Evolutionary conservation across 92 coral and sea anemone species (phyloP), one percentile per base, ranked within the genome.

Genomic region (Zoanthus gigantus): DNA sequence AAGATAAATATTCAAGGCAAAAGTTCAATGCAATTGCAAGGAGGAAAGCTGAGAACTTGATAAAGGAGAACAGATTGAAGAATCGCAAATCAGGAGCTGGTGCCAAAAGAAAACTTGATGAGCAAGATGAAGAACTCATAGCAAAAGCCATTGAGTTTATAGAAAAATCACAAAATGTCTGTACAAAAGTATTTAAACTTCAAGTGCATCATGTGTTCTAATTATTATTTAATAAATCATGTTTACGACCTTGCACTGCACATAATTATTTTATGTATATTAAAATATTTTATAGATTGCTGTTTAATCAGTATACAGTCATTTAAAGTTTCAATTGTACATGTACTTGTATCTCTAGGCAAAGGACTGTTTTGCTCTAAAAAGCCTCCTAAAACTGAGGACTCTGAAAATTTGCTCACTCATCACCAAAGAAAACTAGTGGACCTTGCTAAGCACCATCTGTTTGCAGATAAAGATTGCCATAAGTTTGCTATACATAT

Each of bases 101-200:
- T 28, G 92, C 88, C 47, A 89, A 89, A 58, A 83, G 88, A 68
- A 83, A 83, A 54, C 65, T 83, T 47, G 92, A 89, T 76, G 88
- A 83, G 30, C 32, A 34, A 74, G 92, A 89, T 53, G 91, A 89
- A 54, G 88, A 89, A 30, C 83, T 83, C 11, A 89, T 89, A 82
- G 91, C 88, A 83, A 82, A 83, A 45, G 88, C 91, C 48, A 89
- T 74, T 46, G 65, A 57, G 68, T 61, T 17, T 61, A 16, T 61
- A 61, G 68, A 61, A 61, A 61, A 61, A 61, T 61, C 68, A 61
- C 68, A 61, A 61, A 61, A 61, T 61, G 68, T 61, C 68, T 61
- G 68, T 61, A 61, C 68, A 61, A 61, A 61, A 61, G 68, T 61
- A 61, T 61, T 61, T 61, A 61, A 61, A 61, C 68, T 61, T 61